These are phyloP conservation scores for Osedax fenrisi DNA, from an alignment of 2,888 invertebrate genomes.

Conservation along the genomic window DNA sequence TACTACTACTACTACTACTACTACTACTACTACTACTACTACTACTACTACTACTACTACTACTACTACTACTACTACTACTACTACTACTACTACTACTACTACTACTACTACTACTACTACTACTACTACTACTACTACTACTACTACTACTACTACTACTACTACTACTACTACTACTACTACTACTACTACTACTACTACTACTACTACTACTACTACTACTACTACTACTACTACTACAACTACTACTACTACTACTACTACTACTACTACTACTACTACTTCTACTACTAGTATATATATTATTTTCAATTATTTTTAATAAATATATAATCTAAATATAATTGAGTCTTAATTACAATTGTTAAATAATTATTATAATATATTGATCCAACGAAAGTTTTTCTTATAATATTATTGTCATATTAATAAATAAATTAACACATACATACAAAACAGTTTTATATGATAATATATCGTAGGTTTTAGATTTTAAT, in stretches of 20 bases:
- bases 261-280: neutral
- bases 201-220: neutral
- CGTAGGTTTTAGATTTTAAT: too few relatives aligned
- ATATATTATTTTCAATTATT: too few relatives aligned
- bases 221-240: neutral
- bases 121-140: neutral
- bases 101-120: too few relatives aligned
- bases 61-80: neutral
- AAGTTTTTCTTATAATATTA: too few relatives aligned
- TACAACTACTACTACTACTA: neutral
- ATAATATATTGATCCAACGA: too few relatives aligned
- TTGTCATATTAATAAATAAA: too few relatives aligned
- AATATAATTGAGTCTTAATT: too few relatives aligned
- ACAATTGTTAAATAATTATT: too few relatives aligned
- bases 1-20: neutral
- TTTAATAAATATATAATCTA: too few relatives aligned
- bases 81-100: neutral
- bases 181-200: neutral
- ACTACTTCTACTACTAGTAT: neutral
- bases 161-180: neutral
- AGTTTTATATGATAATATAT: too few relatives aligned
- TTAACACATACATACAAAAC: too few relatives aligned
- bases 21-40: neutral
- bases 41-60: neutral
- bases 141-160: neutral